Percentiles rank a stretch among this genome's conserved stretches.
Evolutionary conservation across 2,888 invertebrate species (phyloP).

Genomic region (Autographa pulchrina): DNA sequence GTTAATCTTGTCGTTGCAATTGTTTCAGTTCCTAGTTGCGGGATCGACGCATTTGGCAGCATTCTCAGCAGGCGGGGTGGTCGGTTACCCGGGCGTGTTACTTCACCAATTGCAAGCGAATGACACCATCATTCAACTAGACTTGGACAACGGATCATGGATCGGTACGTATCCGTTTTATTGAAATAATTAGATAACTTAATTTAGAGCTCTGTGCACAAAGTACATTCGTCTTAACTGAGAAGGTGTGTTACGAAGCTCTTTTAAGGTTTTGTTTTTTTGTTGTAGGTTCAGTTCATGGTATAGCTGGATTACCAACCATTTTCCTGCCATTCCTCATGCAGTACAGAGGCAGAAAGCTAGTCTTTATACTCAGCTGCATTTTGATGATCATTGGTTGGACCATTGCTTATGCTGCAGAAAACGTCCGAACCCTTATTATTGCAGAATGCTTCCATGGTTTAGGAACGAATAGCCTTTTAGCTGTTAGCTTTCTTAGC

Average conservation of each 20-base stretch:
- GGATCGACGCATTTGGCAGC: conserved; percentile 56
- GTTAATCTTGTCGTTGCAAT: too few species aligned
- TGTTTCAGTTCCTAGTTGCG: conserved; percentile 52
- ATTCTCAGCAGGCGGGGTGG: conserved; percentile 52
- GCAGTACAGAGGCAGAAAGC: conserved; percentile 51
- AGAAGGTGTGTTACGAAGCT: too few species aligned
- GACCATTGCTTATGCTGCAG: conserved; percentile 36
- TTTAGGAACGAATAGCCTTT: conserved; percentile 42
- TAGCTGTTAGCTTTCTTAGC: conserved; percentile 44
- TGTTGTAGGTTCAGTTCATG: conserved; percentile 48
- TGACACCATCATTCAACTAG: conserved; percentile 48
- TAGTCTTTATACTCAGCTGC: conserved; percentile 50
- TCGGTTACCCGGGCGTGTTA: conserved; percentile 48
- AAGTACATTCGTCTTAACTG: too few species aligned
- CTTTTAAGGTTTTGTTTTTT: conserved; percentile 10
- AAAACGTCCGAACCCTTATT: conserved; percentile 16
- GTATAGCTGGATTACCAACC: conserved; percentile 51
- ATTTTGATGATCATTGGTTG: conserved; percentile 50
- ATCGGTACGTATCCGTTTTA: conserved; percentile 43
- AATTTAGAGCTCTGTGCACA: too few species aligned
- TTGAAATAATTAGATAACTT: too few species aligned
- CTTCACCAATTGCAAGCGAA: conserved; percentile 54
- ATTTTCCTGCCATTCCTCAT: conserved; percentile 47
- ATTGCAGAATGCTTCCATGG: conserved; percentile 54
- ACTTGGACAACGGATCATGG: conserved; percentile 57